A percentile compares a stretch with the other conserved stretches of the same genome.
Evolutionary conservation across 2,888 invertebrate genomes (phyloP).

Genomic region (Mesochorus sp.): DNA sequence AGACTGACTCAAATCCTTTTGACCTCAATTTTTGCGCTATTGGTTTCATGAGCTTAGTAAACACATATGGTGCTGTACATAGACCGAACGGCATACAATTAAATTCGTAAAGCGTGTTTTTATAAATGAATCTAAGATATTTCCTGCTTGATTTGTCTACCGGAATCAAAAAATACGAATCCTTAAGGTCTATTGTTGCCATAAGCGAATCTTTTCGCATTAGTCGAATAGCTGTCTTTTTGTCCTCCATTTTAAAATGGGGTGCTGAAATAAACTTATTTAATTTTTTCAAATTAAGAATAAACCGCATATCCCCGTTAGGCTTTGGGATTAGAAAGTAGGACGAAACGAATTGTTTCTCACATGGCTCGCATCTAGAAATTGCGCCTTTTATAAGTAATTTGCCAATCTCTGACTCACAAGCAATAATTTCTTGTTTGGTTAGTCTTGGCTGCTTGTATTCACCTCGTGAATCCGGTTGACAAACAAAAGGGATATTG

Average conservation of each 20-base stretch:
- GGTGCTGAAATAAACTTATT: conserved; percentile 20
- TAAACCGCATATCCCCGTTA: conserved; percentile 25
- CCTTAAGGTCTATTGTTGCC: conserved; percentile 14
- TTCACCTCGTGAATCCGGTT: neutral
- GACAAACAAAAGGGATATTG: conserved; percentile 26
- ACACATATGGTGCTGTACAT: conserved; percentile 13
- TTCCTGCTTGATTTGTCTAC: conserved; percentile 5
- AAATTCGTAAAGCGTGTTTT: conserved; percentile 7
- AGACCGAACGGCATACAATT: conserved; percentile 13
- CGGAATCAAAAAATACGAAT: conserved; percentile 36
- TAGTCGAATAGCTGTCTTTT: conserved; percentile 9
- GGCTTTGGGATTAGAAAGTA: conserved; percentile 42
- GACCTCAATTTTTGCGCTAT: too few species aligned
- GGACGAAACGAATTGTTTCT: conserved; percentile 27
- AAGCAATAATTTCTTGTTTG: conserved; percentile 36
- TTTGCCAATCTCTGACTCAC: conserved; percentile 26
- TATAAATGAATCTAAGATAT: too few species aligned
- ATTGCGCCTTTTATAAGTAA: conserved; percentile 39
- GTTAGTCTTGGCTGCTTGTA: too few species aligned
- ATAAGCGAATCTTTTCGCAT: conserved; percentile 19
- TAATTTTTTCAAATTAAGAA: too few species aligned
- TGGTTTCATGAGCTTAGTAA: too few species aligned
- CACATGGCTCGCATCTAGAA: too few species aligned
- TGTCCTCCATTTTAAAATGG: too few species aligned
- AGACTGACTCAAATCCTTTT: too few species aligned